These are phyloP conservation scores for Hylia prasina DNA, from an alignment of 2,113 vertebrate genomes.

Conservation along the genomic window DNA sequence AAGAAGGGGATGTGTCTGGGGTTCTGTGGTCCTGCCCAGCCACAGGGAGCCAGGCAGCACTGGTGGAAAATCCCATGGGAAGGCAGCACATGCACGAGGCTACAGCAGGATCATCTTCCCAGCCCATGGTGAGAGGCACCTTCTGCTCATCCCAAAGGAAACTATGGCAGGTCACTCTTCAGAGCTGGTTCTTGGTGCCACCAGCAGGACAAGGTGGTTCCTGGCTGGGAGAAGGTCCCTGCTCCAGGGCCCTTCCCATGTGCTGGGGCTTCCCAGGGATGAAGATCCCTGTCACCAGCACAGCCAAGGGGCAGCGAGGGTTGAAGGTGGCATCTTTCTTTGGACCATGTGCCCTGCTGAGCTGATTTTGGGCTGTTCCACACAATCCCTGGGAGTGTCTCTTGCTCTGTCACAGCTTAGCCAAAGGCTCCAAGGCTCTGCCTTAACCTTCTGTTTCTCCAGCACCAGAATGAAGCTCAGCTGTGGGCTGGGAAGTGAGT, in stretches of 20 bases:
- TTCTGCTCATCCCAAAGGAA: background rate
- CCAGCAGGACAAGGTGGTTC: background rate
- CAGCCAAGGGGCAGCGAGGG: background rate
- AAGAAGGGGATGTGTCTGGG: background rate
- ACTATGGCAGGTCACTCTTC: background rate
- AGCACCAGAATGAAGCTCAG: background rate
- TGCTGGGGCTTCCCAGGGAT: background rate
- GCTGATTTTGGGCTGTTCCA: background rate
- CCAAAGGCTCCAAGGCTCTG: background rate
- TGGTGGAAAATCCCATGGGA: rapidly evolving
- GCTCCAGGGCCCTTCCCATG: background rate
- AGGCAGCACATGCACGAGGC: rapidly evolving
- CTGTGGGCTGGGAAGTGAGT: background rate
- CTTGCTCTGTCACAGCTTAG: background rate
- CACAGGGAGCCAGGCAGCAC: background rate
- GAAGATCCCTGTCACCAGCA: background rate
- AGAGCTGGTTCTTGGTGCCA: background rate
- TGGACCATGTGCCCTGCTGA: background rate
- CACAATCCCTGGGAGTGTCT: background rate
- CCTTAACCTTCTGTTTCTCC: background rate
- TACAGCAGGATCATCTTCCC: background rate
- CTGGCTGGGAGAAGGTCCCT: background rate
- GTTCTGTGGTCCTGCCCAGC: background rate
- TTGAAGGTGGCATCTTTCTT: background rate
- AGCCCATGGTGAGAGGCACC: rapidly evolving